Evolutionary conservation across 2,888 invertebrate genomes (phyloP), one percentile per base, ranked within the genome.

Genomic region (Eretmocerus hayati): DNA sequence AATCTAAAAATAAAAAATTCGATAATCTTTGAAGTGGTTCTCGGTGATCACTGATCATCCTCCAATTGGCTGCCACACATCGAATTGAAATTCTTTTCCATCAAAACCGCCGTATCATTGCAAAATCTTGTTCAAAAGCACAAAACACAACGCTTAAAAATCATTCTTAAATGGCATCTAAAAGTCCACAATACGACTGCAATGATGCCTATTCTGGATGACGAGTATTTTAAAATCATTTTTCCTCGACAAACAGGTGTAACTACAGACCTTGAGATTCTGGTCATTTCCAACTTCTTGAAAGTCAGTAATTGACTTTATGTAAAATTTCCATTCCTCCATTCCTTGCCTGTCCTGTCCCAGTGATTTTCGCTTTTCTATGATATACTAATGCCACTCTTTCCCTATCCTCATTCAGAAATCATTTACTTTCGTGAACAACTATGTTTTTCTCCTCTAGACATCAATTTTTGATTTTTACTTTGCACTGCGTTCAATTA

Each of bases 161-260:
- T 65, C 58, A 62, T 65, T 66, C 41, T 41, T 61, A 51, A 59
- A 62, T 57, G 71, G 71, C 71, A 71, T 71, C 71, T 70, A 71
- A 71, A 71, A 71, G 71, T 71, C 71, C 71, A 71, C 71, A 71
- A 71, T 71, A 71, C 71, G 71, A 71, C 71, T 71, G 71, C 71
- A 71, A 69, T 64, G 71, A 71, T 71, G 71, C 71, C 71, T 71
- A 69, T 71, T 71, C 71, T 71, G 71, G 71, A 71, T 69, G 65
- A 67, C 59, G 53, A 39, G 33, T 42, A n/a, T n/a, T n/a, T n/a
- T n/a, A n/a, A n/a, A n/a, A n/a, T n/a, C n/a, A n/a, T n/a, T n/a
- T n/a, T n/a, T n/a, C n/a, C n/a, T n/a, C n/a, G n/a, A n/a, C n/a
- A n/a, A n/a, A n/a, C n/a, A n/a, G n/a, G n/a, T n/a, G n/a, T n/a